phyloP scores from a whole-genome alignment of 2,113 vertebrate genomes.

The Symphodus melops region DNA sequence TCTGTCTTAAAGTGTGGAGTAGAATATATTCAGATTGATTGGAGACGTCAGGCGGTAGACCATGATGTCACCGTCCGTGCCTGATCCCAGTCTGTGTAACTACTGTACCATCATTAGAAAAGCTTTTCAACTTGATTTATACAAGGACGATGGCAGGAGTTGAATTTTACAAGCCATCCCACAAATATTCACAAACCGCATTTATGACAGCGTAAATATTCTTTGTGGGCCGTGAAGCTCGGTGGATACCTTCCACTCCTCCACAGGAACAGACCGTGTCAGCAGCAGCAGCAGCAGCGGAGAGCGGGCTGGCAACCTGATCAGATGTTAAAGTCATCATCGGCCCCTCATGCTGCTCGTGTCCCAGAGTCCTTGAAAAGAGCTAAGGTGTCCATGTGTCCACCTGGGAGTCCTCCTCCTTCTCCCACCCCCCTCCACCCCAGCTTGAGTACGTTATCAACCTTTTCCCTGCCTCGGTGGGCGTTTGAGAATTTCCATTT shows the following conservation, averaged over 20 bases:
- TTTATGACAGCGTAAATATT: constrained; percentile 46
- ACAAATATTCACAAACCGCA: constrained; percentile 50
- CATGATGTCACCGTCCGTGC: neutral
- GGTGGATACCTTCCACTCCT: constrained; percentile 37
- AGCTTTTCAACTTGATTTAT: constrained; percentile 22
- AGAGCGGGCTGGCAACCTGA: constrained; percentile 31
- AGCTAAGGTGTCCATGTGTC: constrained; percentile 70
- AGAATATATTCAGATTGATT: too few relatives aligned
- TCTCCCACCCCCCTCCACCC: constrained; percentile 1
- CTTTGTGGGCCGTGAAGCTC: constrained; percentile 33
- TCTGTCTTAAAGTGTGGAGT: too few relatives aligned
- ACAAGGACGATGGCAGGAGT: neutral
- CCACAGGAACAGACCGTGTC: constrained; percentile 19
- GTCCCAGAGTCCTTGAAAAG: constrained; percentile 55
- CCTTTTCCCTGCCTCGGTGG: constrained; percentile 25
- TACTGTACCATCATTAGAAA: constrained; percentile 23
- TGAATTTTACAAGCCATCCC: constrained; percentile 35
- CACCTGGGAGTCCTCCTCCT: constrained; percentile 41
- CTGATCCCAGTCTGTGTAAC: neutral
- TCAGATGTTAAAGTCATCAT: constrained; percentile 66
- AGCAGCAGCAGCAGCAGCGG: constrained; percentile 42
- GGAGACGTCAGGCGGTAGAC: too few relatives aligned
- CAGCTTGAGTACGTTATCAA: constrained; percentile 35
- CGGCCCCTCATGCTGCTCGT: constrained; percentile 38
- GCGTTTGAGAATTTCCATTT: constrained; percentile 36